Percentiles rank a stretch among this genome's conserved stretches.
Evolutionary conservation across 1,140 invertebrate genomes (phyloP).

Genomic region (Aphelinus certus): DNA sequence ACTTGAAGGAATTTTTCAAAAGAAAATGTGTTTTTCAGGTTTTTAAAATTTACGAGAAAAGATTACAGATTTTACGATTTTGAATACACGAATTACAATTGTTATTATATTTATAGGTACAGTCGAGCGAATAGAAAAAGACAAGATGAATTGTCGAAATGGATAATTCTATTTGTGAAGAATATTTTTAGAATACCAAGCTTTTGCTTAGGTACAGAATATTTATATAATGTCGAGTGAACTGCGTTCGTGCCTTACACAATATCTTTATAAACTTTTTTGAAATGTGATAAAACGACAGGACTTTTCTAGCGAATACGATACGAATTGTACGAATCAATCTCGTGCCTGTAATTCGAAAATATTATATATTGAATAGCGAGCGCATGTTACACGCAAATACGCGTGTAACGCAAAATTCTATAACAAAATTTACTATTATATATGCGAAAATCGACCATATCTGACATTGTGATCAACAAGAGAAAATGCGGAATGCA

Average conservation of each 20-base stretch:
- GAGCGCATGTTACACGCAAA: too few species aligned
- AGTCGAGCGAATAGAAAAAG: constrained; percentile 33
- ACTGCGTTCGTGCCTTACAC: constrained; percentile 34
- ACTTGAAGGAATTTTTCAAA: constrained; percentile 18
- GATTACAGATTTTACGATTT: constrained; percentile 22
- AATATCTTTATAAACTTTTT: constrained; percentile 2
- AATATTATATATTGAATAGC: background rate
- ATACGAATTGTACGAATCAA: constrained; percentile 7
- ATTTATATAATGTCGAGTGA: constrained; percentile 18
- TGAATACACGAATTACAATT: constrained; percentile 34
- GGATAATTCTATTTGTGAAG: constrained; percentile 25
- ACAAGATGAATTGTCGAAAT: background rate
- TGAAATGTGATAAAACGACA: constrained; percentile 37
- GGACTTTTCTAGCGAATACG: constrained; percentile 16
- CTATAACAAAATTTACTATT: constrained; percentile 30
- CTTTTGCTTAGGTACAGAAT: constrained; percentile 23
- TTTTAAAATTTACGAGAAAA: background rate
- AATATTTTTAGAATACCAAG: constrained; percentile 19
- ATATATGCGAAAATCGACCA: constrained; percentile 41
- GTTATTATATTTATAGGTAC: constrained; percentile 57
- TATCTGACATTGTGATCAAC: constrained; percentile 51
- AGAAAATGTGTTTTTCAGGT: background rate
- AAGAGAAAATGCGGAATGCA: constrained; percentile 22
- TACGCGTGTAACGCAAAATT: too few species aligned
- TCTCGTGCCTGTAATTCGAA: constrained; percentile 10